Base-by-base conservation (phyloP, 2,113 vertebrate genomes). In the Melanerpes aurifrons region DNA sequence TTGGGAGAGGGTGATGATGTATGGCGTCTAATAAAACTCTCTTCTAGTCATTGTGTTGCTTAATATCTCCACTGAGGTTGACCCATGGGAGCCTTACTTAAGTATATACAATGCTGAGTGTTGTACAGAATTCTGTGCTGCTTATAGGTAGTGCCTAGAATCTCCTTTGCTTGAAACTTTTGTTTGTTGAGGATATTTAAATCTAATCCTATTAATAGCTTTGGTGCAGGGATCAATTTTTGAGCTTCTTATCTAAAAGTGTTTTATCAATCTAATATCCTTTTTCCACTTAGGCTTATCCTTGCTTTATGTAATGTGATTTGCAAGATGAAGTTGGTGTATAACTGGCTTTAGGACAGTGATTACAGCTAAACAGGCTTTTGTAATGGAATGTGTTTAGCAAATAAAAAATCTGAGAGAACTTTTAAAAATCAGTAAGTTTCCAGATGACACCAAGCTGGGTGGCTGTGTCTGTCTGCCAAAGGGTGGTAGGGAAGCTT, bases 291-390 rank as follows among this genome's bases (percentile, higher is more conserved):
- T 78, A 78, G 37, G 54, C 25, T 85, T 88, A 82, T 91, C 32
- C 58, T 78, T 92, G 53, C 53, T 92, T 72, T 92, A 84, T 50
- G 22, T 84, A 91, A 78, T 71, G 48, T 57, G 48, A 64, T 79
- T 93, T 82, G 63, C 43, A 69, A 68, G 86, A 75, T 22, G 35
- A 43, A 68, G 24, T 61, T 81, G 40, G 20, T 57, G 3, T 76
- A 11, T 54, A 61, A 75, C 50, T 89, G 74, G 43, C 37, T 85
- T 91, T 68, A 40, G 67, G 31, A 75, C 32, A 50, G 58, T 66
- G 54, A 84, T 61, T 61, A 47, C 8, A 79, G 17, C 50, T 73
- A 24, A 82, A 32, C n/a, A 69, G 61, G 26, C 19, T 79, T 84
- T 84, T 69, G 16, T 64, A 20, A 15, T 58, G 13, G 21, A 79